These are phyloP conservation scores for Oopsacas minuta DNA, from an alignment of 37 sponge, comb jelly and placozoan genomes.

Conservation along the genomic window DNA sequence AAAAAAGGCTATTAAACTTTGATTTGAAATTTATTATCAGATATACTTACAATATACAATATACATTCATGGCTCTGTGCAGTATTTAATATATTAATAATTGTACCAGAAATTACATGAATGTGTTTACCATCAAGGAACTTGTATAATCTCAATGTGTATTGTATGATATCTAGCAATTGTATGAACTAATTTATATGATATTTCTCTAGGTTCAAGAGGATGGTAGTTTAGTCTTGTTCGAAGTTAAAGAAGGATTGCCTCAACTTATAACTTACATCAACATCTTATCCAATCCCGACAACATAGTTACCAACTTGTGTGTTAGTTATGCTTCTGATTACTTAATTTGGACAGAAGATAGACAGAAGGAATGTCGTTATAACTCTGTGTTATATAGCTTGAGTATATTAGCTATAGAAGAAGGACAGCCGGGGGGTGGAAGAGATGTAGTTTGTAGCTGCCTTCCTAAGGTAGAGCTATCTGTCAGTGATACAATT, in stretches of 20 bases:
- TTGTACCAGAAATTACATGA: too few relatives aligned
- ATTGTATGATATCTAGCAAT: too few relatives aligned
- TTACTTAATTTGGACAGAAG: neutral
- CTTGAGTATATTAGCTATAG: neutral
- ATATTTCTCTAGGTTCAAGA: neutral
- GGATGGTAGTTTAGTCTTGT: neutral
- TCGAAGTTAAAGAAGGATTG: neutral
- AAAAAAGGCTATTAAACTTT: conserved; percentile 18
- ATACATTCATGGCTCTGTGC: too few relatives aligned
- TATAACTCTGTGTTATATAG: neutral
- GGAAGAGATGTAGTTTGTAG: neutral
- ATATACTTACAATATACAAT: too few relatives aligned
- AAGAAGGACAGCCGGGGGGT: neutral
- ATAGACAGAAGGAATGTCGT: neutral
- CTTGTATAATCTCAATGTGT: too few relatives aligned
- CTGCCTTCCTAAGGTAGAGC: neutral
- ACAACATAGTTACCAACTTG: neutral
- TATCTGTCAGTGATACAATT: neutral
- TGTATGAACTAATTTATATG: too few relatives aligned
- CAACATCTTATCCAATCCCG: neutral
- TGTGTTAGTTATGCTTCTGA: neutral
- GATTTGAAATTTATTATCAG: too few relatives aligned
- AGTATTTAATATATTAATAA: too few relatives aligned
- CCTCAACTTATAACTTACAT: neutral
- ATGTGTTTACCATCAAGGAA: too few relatives aligned